Conservation (phyloP, 2,888 invertebrate species). For the Caenorhabditis angaria region DNA sequence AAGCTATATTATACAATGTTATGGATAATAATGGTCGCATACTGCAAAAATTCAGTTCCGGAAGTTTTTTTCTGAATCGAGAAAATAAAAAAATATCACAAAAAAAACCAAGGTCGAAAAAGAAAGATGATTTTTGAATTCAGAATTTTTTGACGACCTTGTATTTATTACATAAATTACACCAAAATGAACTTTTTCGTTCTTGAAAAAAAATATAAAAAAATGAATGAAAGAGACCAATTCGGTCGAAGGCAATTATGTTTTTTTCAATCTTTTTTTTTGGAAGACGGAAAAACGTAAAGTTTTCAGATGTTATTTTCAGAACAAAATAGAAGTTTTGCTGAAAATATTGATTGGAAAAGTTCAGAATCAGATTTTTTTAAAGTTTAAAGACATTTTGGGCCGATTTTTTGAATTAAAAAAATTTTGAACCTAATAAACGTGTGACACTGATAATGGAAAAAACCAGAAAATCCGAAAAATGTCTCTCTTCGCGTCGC, state of each 20-base stretch:
- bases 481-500: slow-evolving; percentile 1
- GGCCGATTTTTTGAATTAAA: no score
- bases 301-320: neutral
- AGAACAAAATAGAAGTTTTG: neutral
- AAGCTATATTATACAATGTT: slow-evolving; percentile 26
- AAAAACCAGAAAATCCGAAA: no score
- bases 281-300: no score
- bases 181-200: slow-evolving; percentile 1
- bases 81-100: slow-evolving; percentile 8
- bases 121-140: neutral
- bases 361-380: no score
- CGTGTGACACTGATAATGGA: no score
- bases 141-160: neutral
- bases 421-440: no score
- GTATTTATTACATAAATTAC: neutral
- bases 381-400: no score
- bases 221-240: neutral
- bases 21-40: slow-evolving; percentile 19
- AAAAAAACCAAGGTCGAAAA: neutral
- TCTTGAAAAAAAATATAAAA: neutral
- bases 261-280: no score
- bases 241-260: neutral
- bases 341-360: no score
- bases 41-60: slow-evolving; percentile 34
- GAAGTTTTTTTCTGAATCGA: no score